Evolutionary conservation across 2,113 vertebrate species (phyloP).

Genomic region (Hyaena hyaena): DNA sequence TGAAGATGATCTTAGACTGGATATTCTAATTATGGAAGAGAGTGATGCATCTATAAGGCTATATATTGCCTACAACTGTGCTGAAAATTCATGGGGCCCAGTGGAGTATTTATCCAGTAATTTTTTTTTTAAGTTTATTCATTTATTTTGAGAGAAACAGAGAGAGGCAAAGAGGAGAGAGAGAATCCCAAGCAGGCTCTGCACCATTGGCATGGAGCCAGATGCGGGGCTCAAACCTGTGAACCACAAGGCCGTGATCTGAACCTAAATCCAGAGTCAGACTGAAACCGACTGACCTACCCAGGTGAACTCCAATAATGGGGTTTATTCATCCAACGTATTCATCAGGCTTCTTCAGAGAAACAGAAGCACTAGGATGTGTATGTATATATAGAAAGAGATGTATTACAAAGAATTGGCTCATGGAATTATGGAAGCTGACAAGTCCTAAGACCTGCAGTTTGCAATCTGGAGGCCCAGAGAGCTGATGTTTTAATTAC

Average conservation of each 20-base stretch:
- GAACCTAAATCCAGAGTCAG: too few species aligned
- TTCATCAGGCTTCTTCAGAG: background rate
- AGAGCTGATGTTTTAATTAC: background rate
- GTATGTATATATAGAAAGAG: background rate
- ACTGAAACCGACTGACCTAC: too few species aligned
- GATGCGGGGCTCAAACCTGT: too few species aligned
- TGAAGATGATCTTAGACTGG: background rate
- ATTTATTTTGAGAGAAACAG: too few species aligned
- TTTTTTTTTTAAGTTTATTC: too few species aligned
- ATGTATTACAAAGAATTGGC: conserved; percentile 13
- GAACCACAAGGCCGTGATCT: too few species aligned
- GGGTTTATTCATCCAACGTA: background rate
- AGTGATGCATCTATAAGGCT: background rate
- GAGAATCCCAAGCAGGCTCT: too few species aligned
- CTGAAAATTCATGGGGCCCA: background rate
- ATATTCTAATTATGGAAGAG: conserved; percentile 18
- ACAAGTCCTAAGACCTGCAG: background rate
- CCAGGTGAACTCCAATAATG: background rate
- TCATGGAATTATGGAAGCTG: background rate
- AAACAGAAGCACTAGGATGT: conserved; percentile 16
- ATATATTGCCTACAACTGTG: background rate
- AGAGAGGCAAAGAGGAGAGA: too few species aligned
- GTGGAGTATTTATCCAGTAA: background rate
- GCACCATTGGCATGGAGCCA: too few species aligned
- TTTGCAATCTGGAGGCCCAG: background rate